Evolutionary conservation across 2,113 vertebrate species (phyloP), one percentile per base, ranked within the genome.

Genomic region (Paramisgurnus dabryanus): DNA sequence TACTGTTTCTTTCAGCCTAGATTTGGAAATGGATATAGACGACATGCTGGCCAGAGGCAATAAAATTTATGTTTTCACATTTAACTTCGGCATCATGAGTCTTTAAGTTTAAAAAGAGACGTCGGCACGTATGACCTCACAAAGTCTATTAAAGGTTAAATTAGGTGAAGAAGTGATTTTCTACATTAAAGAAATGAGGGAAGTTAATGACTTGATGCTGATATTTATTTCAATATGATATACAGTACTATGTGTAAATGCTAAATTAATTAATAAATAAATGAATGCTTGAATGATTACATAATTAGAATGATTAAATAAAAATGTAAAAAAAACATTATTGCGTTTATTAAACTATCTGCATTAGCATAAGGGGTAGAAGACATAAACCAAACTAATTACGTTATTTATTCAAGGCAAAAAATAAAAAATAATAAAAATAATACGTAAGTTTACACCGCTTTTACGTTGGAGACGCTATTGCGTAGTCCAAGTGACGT

Each of bases 11-110:
- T 74, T 76, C 34, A 60, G 82, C 76, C 74, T 41, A 85, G 80
- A 80, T 68, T 83, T 85, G 85, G 79, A 82, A 78, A 47, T 65
- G 47, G 53, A 58, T 39, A 55, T 80, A 75, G 82, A 79, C 82
- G 61, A 69, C 40, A 49, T 22, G 60, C 76, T 64, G 70, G 82
- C 82, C 85, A 85, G 53, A 81, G 78, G 70, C 76, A 40, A 80
- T 82, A 82, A 86, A 86, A 85, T 10, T 64, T 68, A 67, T 66
- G 76, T 70, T 76, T 76, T 82, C 78, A 73, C 47, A 47, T 82
- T 84, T 84, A 71, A 22, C 58, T 63, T 74, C 74, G 63, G 75
- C 57, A 78, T 71, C 76, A 69, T 83, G 39, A 82, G 43, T 76
- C 55, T 47, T 53, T 50, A 49, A 72, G 34, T 22, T 66, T 63